phyloP scores from a whole-genome alignment of 2,113 vertebrate species.

The Pygathrix nemaeus region DNA sequence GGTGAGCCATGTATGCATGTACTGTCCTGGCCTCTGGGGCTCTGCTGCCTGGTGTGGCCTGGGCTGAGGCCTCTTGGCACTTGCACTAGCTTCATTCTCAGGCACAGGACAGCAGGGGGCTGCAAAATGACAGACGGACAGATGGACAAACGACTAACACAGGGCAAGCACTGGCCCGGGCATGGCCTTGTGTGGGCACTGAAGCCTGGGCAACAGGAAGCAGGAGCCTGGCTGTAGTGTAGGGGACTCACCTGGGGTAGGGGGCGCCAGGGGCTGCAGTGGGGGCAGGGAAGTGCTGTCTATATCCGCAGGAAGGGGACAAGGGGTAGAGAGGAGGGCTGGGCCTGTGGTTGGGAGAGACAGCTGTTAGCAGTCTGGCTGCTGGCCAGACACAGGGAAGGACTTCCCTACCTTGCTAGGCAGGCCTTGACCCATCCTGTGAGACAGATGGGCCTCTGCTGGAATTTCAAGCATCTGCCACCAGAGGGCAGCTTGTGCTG shows the following conservation, averaged over 20 bases:
- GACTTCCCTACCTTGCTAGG: background rate
- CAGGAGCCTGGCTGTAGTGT: constrained; percentile 74
- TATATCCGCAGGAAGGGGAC: constrained; percentile 97
- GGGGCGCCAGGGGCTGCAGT: constrained; percentile 93
- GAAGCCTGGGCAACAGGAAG: constrained; percentile 85
- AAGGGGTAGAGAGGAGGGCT: constrained; percentile 98
- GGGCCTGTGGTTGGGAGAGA: constrained; percentile 94
- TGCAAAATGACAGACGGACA: constrained; percentile 62
- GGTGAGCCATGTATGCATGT: fast-evolving
- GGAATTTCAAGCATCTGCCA: constrained; percentile 17
- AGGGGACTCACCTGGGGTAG: constrained; percentile 96
- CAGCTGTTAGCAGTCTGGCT: constrained; percentile 79
- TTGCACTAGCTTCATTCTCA: constrained; percentile 2
- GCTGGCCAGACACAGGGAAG: constrained; percentile 20
- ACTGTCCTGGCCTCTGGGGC: background rate
- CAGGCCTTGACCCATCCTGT: background rate
- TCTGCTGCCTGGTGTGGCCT: background rate
- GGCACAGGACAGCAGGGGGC: constrained; percentile 22
- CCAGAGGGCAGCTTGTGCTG: constrained; percentile 54
- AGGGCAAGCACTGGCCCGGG: constrained; percentile 66
- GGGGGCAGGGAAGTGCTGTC: constrained; percentile 94
- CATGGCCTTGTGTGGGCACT: constrained; percentile 62
- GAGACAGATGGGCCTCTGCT: background rate
- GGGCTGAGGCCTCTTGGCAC: background rate
- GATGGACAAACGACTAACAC: constrained; percentile 59